Evolutionary conservation across 2,797 vertebrate species (phyloP), one percentile per base, ranked within the genome.

Genomic region (Falco columbarius): DNA sequence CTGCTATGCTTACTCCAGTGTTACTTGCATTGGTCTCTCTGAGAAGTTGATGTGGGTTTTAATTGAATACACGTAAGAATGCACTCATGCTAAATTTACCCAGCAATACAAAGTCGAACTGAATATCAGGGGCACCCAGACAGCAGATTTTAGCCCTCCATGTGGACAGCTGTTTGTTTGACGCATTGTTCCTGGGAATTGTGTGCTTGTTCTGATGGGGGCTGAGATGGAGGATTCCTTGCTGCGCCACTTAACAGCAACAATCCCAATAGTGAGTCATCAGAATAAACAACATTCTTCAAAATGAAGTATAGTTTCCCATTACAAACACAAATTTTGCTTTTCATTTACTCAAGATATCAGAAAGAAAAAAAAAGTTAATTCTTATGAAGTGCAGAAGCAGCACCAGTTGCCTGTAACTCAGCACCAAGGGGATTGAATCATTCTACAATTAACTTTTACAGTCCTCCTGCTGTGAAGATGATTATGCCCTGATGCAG

Each of bases 301-400:
- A 91, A 95, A 96, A 61, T 40, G 73, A 58, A 95, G 46, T 52
- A 71, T 22, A 83, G n/a, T 91, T 95, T 94, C 82, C 95, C n/a
- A 62, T 81, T 91, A 89, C 79, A 91, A 94, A 95, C 87, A 79
- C 30, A 81, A 91, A 95, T 94, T 81, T 77, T 62, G 61, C 34
- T 96, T 96, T 93, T 90, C 23, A 79, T 90, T 94, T 93, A 72
- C 42, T 90, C 46, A 63, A 87, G 51, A 62, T n/a, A 86, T 36
- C 61, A 91, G 56, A 62, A 77, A 85, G 46, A 52, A 32, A 29
- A 40, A 86, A 93, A 32, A 55, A 47, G 30, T 38, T 74, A 71
- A 71, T 81, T 91, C 61, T 54, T 88, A 47, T 17, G 49, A 79
- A 77, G 82, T 23, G 23, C 65, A 86, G 46, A 83, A 72, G 62